These are phyloP conservation scores for Xestia ashworthii DNA, from an alignment of 2,888 invertebrate genomes.

Conservation along the genomic window DNA sequence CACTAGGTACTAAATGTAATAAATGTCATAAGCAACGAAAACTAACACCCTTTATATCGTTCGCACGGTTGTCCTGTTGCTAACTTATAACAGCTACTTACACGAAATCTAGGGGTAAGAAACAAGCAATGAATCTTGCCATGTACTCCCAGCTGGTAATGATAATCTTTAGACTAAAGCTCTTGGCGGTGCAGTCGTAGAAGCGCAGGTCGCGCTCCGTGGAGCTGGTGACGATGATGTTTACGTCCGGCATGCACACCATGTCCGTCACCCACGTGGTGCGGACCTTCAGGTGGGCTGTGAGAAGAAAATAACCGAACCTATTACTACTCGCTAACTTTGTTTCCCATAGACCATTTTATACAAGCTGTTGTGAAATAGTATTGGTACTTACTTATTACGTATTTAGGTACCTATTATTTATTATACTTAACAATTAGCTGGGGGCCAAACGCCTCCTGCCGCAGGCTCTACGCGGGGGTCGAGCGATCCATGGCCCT, in stretches of 20 bases:
- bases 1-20: neutral
- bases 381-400: neutral
- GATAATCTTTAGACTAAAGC: constrained; percentile 93
- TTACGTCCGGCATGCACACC: constrained; percentile 94
- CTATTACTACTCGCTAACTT: neutral
- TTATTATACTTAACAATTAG: neutral
- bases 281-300: constrained; percentile 91
- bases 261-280: constrained; percentile 94
- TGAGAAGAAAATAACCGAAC: neutral
- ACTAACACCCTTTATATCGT: neutral
- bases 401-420: neutral
- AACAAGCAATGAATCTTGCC: constrained; percentile 67
- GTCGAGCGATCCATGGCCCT: no score
- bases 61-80: neutral
- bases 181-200: constrained; percentile 94
- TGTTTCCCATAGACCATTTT: neutral
- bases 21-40: neutral
- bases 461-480: no score
- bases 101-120: neutral
- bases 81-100: neutral
- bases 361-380: neutral
- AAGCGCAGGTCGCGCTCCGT: constrained; percentile 95
- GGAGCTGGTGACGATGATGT: constrained; percentile 94
- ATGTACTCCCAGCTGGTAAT: constrained; percentile 92
- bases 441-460: no score